Evolutionary conservation across 2,888 invertebrate genomes (phyloP).

Genomic region (Pyrochroa serraticornis): DNA sequence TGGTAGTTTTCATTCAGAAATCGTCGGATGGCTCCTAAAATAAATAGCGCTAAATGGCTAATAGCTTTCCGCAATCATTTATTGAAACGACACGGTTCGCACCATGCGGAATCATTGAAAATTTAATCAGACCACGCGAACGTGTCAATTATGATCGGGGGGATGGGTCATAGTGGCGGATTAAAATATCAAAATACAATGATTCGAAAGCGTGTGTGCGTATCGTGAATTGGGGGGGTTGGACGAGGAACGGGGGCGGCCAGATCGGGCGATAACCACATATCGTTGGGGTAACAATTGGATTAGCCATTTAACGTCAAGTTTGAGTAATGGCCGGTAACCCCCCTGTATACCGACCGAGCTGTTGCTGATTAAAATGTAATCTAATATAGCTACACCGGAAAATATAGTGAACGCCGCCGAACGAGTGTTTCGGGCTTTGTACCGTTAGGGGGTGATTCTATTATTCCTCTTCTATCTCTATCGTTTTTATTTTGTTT

Average conservation of each 20-base stretch:
- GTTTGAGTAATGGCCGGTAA: constrained; percentile 61
- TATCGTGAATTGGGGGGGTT: constrained; percentile 29
- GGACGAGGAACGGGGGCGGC: constrained; percentile 39
- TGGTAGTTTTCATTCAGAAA: too few relatives aligned
- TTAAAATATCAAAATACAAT: constrained; percentile 48
- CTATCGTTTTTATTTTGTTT: constrained; percentile 47
- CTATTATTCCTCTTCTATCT: background rate
- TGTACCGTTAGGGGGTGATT: constrained; percentile 20
- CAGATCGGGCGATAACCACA: constrained; percentile 57
- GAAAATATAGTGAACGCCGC: constrained; percentile 54
- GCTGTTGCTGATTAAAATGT: constrained; percentile 61
- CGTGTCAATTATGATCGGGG: constrained; percentile 33
- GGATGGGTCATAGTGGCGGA: constrained; percentile 30
- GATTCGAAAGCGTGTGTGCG: constrained; percentile 15
- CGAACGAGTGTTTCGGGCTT: constrained; percentile 48
- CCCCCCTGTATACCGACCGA: constrained; percentile 47
- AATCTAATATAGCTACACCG: constrained; percentile 59
- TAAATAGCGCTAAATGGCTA: constrained; percentile 27
- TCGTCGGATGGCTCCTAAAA: too few relatives aligned
- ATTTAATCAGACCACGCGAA: constrained; percentile 32
- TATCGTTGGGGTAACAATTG: constrained; percentile 59
- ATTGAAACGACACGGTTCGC: constrained; percentile 29
- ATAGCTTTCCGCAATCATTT: constrained; percentile 20
- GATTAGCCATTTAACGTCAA: constrained; percentile 60
- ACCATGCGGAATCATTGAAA: constrained; percentile 33